Evolutionary conservation across 2,113 vertebrate genomes (phyloP).

Genomic region (Lampris incognitus): DNA sequence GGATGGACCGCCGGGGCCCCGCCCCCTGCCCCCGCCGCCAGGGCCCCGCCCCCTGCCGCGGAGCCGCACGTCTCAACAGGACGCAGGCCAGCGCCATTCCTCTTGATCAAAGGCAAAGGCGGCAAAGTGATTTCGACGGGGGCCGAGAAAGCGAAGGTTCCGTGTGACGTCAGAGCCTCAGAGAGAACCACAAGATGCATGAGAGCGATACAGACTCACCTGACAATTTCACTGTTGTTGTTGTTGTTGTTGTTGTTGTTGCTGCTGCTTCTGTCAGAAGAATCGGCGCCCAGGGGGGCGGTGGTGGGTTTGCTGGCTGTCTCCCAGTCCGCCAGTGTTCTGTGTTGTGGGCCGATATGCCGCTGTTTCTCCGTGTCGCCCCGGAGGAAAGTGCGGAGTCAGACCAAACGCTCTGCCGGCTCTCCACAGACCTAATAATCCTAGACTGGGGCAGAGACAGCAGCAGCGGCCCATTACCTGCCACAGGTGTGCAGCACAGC

Average conservation of each 20-base stretch:
- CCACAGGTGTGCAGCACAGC: conserved; percentile 27
- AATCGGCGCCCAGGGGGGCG: too few species aligned
- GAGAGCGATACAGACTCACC: not conserved
- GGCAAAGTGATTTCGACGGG: conserved; percentile 51
- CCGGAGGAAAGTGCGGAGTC: conserved; percentile 40
- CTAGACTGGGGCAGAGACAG: not conserved
- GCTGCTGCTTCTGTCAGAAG: too few species aligned
- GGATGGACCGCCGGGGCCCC: not conserved
- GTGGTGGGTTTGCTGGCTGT: not conserved
- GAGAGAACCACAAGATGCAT: not conserved
- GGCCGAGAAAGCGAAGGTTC: conserved; percentile 1
- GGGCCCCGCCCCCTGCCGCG: conserved; percentile 1
- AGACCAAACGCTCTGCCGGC: conserved; percentile 10
- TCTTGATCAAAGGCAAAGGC: conserved; percentile 57
- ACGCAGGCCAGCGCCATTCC: conserved; percentile 53
- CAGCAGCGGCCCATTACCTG: conserved; percentile 49
- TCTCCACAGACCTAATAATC: conserved; percentile 42
- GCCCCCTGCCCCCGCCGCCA: conserved; percentile 1
- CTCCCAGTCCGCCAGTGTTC: conserved; percentile 11
- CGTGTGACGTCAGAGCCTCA: not conserved
- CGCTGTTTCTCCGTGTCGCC: conserved; percentile 37
- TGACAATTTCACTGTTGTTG: not conserved
- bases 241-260: too few species aligned
- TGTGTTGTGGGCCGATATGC: conserved; percentile 15
- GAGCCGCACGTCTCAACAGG: conserved; percentile 55